A percentile compares a stretch with the other conserved stretches of the same genome.
Evolutionary conservation across 1,140 invertebrate genomes (phyloP).

Genomic region (Drosophila pallidifrons): DNA sequence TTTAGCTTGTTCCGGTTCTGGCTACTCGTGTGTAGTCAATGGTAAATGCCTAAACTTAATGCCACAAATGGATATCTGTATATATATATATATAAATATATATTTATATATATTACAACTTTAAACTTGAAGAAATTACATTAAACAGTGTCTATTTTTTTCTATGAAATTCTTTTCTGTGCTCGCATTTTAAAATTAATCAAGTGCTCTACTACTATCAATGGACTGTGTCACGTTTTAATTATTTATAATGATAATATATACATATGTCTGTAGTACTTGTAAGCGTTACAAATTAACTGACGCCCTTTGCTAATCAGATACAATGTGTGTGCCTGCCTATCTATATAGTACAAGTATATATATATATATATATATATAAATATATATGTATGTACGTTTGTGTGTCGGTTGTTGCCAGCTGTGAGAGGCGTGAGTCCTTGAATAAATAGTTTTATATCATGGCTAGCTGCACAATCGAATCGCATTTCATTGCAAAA

Average conservation of each 20-base stretch:
- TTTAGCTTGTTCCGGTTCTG: constrained; percentile 53
- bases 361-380: constrained; percentile 1
- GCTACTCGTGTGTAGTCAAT: constrained; percentile 41
- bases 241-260: constrained; percentile 6
- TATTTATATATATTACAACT: constrained; percentile 8
- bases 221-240: constrained; percentile 29
- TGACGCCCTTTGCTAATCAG: constrained; percentile 6
- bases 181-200: not conserved
- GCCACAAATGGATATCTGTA: constrained; percentile 12
- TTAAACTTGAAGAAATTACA: not conserved
- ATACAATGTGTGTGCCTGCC: constrained; percentile 16
- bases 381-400: not conserved
- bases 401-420: constrained; percentile 5
- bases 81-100: constrained; percentile 15
- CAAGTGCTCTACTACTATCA: constrained; percentile 14
- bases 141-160: constrained; percentile 5
- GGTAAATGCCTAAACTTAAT: constrained; percentile 33
- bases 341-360: constrained; percentile 6
- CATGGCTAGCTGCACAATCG: constrained; percentile 7
- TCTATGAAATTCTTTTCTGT: constrained; percentile 17
- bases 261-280: not conserved
- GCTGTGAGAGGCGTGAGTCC: constrained; percentile 11
- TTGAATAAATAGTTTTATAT: constrained; percentile 11
- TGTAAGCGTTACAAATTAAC: constrained; percentile 12
- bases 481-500: not conserved